These are phyloP conservation scores for Tetragnatha montana DNA, from an alignment of 2,888 invertebrate genomes.

Conservation along the genomic window DNA sequence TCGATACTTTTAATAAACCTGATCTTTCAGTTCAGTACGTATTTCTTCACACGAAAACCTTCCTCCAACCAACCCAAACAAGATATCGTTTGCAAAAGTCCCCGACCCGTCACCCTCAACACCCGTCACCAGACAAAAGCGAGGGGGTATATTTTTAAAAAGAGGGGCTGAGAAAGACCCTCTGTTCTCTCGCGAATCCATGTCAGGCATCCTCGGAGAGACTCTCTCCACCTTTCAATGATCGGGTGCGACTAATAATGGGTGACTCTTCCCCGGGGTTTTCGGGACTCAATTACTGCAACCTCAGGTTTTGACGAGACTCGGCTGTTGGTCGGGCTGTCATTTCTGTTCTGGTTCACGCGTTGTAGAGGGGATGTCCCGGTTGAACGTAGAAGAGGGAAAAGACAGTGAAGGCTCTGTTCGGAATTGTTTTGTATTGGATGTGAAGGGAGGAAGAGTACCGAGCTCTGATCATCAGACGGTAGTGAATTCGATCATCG, in stretches of 20 bases:
- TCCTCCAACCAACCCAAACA: no score
- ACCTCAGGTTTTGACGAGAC: background rate
- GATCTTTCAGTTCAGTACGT: no score
- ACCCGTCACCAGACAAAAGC: background rate
- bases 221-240: conserved; percentile 49
- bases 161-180: background rate
- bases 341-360: no score
- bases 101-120: background rate
- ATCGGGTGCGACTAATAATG: conserved; percentile 50
- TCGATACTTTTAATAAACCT: no score
- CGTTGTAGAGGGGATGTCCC: no score
- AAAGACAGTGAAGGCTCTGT: background rate
- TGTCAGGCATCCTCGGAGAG: conserved; percentile 45
- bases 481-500: no score
- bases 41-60: no score
- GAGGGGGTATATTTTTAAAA: conserved; percentile 58
- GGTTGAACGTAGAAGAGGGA: no score
- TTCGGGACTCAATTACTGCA: conserved; percentile 17
- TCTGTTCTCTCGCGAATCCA: conserved; percentile 4
- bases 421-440: background rate
- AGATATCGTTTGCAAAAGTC: no score
- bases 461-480: no score
- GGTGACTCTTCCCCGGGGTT: conserved; percentile 26
- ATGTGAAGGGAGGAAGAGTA: background rate
- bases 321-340: no score